Evolutionary conservation across 2,888 invertebrate genomes (phyloP).

Genomic region (Drosophila yooni): DNA sequence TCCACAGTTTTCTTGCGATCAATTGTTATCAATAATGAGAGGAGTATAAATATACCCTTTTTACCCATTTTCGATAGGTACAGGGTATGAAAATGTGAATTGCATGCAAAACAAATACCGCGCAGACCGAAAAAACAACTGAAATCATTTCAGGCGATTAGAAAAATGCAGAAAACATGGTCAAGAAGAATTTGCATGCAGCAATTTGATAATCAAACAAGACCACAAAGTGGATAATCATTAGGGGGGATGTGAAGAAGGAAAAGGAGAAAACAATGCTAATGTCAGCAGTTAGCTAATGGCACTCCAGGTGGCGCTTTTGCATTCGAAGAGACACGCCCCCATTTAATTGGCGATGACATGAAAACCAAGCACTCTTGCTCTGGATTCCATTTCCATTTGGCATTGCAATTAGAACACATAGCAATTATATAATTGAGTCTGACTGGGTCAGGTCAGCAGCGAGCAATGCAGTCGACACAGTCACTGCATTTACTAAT

Average conservation of each 20-base stretch:
- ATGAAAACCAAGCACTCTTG: slow-evolving; percentile 12
- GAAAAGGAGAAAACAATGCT: slow-evolving; percentile 17
- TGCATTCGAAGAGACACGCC: slow-evolving; percentile 25
- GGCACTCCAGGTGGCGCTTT: slow-evolving; percentile 51
- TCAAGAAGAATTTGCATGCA: slow-evolving; percentile 34
- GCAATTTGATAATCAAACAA: slow-evolving; percentile 38
- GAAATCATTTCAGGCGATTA: slow-evolving; percentile 14
- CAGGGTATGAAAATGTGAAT: slow-evolving; percentile 3
- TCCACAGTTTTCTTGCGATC: background rate
- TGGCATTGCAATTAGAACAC: slow-evolving; percentile 38
- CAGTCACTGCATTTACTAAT: slow-evolving; percentile 71
- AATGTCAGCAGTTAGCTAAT: slow-evolving; percentile 26
- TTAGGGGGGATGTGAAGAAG: background rate
- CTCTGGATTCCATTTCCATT: slow-evolving; percentile 15
- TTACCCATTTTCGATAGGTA: background rate
- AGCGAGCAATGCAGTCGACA: slow-evolving; percentile 35
- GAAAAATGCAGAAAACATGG: slow-evolving; percentile 8
- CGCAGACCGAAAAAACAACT: background rate
- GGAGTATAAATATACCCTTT: background rate
- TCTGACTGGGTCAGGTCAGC: slow-evolving; percentile 26
- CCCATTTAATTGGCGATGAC: slow-evolving; percentile 50
- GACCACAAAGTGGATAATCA: slow-evolving; percentile 20
- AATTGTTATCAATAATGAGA: background rate
- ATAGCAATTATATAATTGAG: slow-evolving; percentile 71
- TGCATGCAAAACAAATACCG: slow-evolving; percentile 30